Evolutionary conservation across 2,888 invertebrate species (phyloP).

Genomic region (Chirona hameri): DNA sequence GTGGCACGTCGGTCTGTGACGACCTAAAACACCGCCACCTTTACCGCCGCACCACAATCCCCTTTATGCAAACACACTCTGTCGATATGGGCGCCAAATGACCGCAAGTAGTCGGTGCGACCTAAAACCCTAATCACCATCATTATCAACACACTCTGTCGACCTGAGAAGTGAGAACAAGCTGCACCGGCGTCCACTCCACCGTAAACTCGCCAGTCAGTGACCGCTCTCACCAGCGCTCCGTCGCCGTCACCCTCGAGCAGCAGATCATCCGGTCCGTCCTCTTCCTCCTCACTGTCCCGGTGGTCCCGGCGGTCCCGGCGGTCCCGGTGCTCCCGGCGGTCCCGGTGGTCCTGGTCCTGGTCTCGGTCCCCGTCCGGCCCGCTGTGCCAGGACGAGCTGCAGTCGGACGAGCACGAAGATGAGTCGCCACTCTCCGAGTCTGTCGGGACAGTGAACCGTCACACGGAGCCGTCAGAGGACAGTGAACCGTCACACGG

Average conservation of each 20-base stretch:
- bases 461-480: too few species aligned
- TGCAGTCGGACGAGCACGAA: slow-evolving; percentile 30
- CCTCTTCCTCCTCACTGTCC: not conserved
- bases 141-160: too few species aligned
- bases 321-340: not conserved
- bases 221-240: not conserved
- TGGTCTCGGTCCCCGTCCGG: not conserved
- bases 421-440: slow-evolving; percentile 9
- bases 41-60: not conserved
- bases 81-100: too few species aligned
- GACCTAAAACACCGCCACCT: too few species aligned
- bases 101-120: too few species aligned
- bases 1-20: too few species aligned
- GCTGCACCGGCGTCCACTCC: too few species aligned
- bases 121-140: too few species aligned
- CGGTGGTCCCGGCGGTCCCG: not conserved
- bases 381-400: slow-evolving; percentile 22
- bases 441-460: not conserved
- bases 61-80: too few species aligned
- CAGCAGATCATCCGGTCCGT: not conserved
- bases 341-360: not conserved
- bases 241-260: not conserved
- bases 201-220: too few species aligned
- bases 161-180: too few species aligned
- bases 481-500: too few species aligned